phyloP scores from a whole-genome alignment of 1,140 invertebrate species.

The Cydia pomonella region DNA sequence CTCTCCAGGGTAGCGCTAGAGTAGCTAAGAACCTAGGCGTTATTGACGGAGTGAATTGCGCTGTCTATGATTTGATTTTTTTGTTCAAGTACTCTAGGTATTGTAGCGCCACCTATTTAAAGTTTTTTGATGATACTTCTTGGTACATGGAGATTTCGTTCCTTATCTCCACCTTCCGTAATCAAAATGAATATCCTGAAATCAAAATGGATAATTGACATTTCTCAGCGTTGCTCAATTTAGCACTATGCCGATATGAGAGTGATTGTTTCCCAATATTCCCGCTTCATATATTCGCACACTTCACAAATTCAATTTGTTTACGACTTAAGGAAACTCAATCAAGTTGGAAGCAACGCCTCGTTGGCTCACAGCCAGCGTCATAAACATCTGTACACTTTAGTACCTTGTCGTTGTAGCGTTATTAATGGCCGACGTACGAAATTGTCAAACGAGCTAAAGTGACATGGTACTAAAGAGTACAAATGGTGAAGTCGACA shows the following conservation, averaged over 20 bases:
- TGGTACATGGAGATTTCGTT: no score
- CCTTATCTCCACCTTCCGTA: no score
- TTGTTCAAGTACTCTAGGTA: no score
- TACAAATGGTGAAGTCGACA: not conserved
- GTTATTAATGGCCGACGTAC: not conserved
- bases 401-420: not conserved
- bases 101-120: no score
- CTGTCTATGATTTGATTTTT: no score
- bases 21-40: no score
- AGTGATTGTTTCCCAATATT: not conserved
- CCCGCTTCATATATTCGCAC: not conserved
- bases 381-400: constrained; percentile 17
- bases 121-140: no score
- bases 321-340: constrained; percentile 14
- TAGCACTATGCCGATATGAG: not conserved
- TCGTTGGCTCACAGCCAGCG: constrained; percentile 1
- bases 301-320: not conserved
- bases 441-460: not conserved
- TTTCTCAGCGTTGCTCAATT: not conserved
- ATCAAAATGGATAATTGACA: no score
- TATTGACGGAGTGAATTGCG: no score
- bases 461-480: not conserved
- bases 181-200: no score
- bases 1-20: no score
- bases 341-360: constrained; percentile 8